Percentiles rank a stretch among this genome's conserved stretches.
phyloP scores from a whole-genome alignment of 2,113 vertebrate species.

The Silurus asotus region DNA sequence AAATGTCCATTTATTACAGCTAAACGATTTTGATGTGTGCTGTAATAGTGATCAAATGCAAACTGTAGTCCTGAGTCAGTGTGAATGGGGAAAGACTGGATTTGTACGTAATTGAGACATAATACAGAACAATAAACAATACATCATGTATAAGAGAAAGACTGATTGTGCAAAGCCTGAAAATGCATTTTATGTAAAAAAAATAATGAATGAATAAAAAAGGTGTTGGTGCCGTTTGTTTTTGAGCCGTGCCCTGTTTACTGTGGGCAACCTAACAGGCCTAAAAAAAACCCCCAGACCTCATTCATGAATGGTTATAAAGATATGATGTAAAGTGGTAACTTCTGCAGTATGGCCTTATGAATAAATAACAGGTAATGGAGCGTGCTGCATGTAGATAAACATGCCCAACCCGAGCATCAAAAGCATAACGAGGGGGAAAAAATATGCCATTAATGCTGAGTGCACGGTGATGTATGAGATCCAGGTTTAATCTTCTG shows the following conservation, averaged over 20 bases:
- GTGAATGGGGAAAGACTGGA: too few relatives aligned
- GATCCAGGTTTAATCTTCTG: not conserved
- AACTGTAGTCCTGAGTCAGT: too few relatives aligned
- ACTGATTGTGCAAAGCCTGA: not conserved
- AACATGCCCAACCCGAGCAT: not conserved
- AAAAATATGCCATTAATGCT: not conserved
- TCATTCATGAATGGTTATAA: slow-evolving; percentile 7
- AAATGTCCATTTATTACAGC: too few relatives aligned
- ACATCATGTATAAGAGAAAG: not conserved
- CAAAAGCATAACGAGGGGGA: too few relatives aligned
- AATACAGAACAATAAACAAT: not conserved
- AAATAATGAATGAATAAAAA: not conserved
- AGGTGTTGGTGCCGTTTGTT: not conserved
- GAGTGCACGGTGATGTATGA: slow-evolving; percentile 3
- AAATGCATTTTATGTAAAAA: not conserved
- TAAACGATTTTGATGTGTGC: too few relatives aligned
- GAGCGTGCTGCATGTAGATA: not conserved
- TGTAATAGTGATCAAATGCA: too few relatives aligned
- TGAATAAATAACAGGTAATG: slow-evolving; percentile 44
- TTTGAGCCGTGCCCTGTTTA: slow-evolving; percentile 10
- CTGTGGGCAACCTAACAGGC: not conserved
- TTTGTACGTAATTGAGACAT: not conserved
- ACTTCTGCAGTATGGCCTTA: slow-evolving; percentile 7
- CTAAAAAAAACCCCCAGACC: slow-evolving; percentile 18
- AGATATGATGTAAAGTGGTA: slow-evolving; percentile 19